phyloP scores from a whole-genome alignment of 1,140 invertebrate species.

The Epicauta chinensis region DNA sequence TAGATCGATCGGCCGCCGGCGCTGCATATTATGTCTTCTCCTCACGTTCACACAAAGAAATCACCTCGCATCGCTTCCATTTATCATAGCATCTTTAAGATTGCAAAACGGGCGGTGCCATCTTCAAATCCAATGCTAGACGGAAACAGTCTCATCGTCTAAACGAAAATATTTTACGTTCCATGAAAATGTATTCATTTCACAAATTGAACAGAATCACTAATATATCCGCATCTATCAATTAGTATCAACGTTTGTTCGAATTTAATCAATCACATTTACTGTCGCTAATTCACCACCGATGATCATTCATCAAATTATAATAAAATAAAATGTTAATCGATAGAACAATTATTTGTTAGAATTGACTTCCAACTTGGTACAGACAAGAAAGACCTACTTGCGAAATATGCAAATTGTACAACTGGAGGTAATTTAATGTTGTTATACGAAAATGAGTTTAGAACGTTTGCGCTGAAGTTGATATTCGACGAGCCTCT shows the following conservation, averaged over 20 bases:
- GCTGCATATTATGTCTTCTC: constrained; percentile 32
- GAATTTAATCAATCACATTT: too few species aligned
- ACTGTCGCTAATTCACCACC: too few species aligned
- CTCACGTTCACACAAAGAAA: constrained; percentile 37
- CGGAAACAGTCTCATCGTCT: not conserved
- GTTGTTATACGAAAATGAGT: constrained; percentile 19
- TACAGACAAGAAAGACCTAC: too few species aligned
- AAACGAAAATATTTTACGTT: not conserved
- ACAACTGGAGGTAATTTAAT: constrained; percentile 16
- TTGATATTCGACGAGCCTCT: not conserved
- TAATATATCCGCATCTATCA: too few species aligned
- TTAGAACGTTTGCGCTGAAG: constrained; percentile 13
- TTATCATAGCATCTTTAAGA: constrained; percentile 30
- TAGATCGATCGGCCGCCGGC: constrained; percentile 28
- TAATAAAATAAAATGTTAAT: too few species aligned
- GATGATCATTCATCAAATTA: too few species aligned
- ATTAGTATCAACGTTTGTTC: too few species aligned
- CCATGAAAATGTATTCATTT: too few species aligned
- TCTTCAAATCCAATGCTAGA: not conserved
- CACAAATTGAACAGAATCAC: too few species aligned
- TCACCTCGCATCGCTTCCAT: constrained; percentile 33
- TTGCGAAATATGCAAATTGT: constrained; percentile 11
- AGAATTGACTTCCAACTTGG: too few species aligned
- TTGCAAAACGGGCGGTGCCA: constrained; percentile 18
- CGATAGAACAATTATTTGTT: too few species aligned